A percentile compares a stretch with the other conserved stretches of the same genome.
Conservation (phyloP, 2,888 invertebrate species). For the Hyppa rectilinea region DNA sequence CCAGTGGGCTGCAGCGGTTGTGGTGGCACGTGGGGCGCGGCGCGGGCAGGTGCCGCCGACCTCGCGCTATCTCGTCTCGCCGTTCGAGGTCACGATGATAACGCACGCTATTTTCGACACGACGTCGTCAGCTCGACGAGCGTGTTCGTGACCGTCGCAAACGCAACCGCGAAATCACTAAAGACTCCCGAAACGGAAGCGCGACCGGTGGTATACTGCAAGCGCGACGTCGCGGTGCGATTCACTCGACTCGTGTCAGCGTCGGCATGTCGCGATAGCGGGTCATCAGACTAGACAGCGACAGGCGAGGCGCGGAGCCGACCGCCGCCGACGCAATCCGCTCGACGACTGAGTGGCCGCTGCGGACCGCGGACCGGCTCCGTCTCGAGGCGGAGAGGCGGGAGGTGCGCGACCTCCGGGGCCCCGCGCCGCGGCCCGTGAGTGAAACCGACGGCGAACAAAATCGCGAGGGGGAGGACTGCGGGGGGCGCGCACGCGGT, state of each 20-base stretch:
- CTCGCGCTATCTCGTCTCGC: constrained; percentile 89
- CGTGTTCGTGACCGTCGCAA: constrained; percentile 84
- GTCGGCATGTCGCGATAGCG: constrained; percentile 68
- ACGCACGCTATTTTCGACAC: constrained; percentile 87
- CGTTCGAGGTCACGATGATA: constrained; percentile 89
- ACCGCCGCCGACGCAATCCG: constrained; percentile 86
- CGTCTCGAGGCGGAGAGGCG: constrained; percentile 79
- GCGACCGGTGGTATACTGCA: constrained; percentile 66
- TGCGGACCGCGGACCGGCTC: constrained; percentile 74
- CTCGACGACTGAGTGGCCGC: constrained; percentile 87
- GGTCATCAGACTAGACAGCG: constrained; percentile 66
- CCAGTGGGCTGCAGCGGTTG: constrained; percentile 74
- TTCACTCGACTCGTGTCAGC: constrained; percentile 71
- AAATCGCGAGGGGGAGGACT: constrained; percentile 81
- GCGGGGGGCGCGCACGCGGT: constrained; percentile 85
- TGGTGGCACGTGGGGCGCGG: constrained; percentile 83
- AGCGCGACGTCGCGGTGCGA: constrained; percentile 68
- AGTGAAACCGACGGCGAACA: constrained; percentile 83
- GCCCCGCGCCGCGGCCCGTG: constrained; percentile 80
- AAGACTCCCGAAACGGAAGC: constrained; percentile 81
- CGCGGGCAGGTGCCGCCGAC: constrained; percentile 87
- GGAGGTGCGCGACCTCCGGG: constrained; percentile 87
- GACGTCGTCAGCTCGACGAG: constrained; percentile 77
- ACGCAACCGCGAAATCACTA: constrained; percentile 82
- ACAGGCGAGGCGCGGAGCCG: constrained; percentile 70